Evolutionary conservation across 2,113 vertebrate genomes (phyloP), one percentile per base, ranked within the genome.

Genomic region (Paradisaea rubra): DNA sequence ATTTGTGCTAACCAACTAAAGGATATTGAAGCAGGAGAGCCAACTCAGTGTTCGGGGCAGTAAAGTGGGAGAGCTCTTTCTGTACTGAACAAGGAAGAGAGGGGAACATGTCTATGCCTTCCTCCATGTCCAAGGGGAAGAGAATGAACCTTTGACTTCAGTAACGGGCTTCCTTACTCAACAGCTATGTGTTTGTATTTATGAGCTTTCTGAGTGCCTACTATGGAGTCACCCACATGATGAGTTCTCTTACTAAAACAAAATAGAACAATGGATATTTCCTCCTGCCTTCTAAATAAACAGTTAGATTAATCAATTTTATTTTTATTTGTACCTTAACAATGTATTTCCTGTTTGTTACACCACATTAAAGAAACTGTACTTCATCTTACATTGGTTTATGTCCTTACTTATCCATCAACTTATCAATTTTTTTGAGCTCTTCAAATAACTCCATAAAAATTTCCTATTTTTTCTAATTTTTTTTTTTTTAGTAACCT

Each of bases 151-250:
- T 88, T 33, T 42, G 42, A n/a, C 33, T 70, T 47, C 28, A 23
- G 15, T 24, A 65, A n/a, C 0, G 0, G 41, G 1, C n/a, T 61
- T n/a, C 10, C 11, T 10, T 52, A 14, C 22, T 54, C 33, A 39
- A 20, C 47, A 42, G 22, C 17, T 64, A 0, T 28, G 2, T 22
- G 3, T 69, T 52, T 3, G 3, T 60, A 31, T 49, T 52, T 81
- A 35, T 35, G 53, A 61, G 21, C 31, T 89, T 84, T 74, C 22
- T 16, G 73, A 64, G 50, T 44, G 86, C 30, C 21, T 90, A 54
- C n/a, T 31, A 19, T 50, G 30, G 17, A 61, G 28, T 61, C 60
- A 52, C 27, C 37, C 5, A 35, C 2, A 6, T 30, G 20, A 37
- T 37, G 11, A 81, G 4, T 79, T 90, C 68, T 72, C 21, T 65